Conservation (phyloP, 2,797 vertebrate genomes). For the Crenuchus spilurus region DNA sequence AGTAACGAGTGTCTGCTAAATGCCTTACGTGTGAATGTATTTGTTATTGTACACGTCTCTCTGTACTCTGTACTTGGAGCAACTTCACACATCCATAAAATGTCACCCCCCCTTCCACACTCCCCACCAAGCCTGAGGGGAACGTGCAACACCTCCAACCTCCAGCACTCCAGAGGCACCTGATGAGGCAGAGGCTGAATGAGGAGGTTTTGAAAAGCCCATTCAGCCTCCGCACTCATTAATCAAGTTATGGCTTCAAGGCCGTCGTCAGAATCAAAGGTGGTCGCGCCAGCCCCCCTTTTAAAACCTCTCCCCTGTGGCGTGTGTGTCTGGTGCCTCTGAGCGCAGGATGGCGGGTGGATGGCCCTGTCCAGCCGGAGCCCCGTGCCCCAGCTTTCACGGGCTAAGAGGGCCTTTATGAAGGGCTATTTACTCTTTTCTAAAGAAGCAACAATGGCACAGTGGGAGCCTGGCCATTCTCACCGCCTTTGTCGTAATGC, state of each 20-base stretch:
- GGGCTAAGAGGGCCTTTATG: conserved; percentile 44
- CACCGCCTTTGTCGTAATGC: conserved; percentile 35
- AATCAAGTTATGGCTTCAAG: conserved; percentile 50
- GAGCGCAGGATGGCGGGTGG: conserved; percentile 40
- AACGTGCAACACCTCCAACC: conserved; percentile 10
- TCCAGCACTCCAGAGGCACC: conserved; percentile 31
- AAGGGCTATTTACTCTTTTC: conserved; percentile 42
- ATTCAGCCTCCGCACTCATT: conserved; percentile 52
- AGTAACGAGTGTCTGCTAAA: too few relatives aligned
- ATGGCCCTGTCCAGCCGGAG: conserved; percentile 45
- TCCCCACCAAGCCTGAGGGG: conserved; percentile 6
- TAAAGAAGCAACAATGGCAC: conserved; percentile 48
- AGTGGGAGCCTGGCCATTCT: conserved; percentile 36
- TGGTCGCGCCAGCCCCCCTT: conserved; percentile 19
- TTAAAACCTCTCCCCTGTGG: conserved; percentile 30
- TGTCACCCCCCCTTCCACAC: conserved; percentile 4
- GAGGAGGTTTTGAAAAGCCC: conserved; percentile 41
- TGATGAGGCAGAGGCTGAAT: conserved; percentile 40
- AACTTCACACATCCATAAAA: conserved; percentile 30
- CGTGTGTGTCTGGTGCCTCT: conserved; percentile 42
- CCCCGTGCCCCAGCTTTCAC: conserved; percentile 44
- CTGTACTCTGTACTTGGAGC: conserved; percentile 16
- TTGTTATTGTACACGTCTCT: too few relatives aligned
- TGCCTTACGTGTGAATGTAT: too few relatives aligned
- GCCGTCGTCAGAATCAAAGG: conserved; percentile 50